Evolutionary conservation across 1,140 invertebrate genomes (phyloP).

Genomic region (Dendrolimus kikuchii): DNA sequence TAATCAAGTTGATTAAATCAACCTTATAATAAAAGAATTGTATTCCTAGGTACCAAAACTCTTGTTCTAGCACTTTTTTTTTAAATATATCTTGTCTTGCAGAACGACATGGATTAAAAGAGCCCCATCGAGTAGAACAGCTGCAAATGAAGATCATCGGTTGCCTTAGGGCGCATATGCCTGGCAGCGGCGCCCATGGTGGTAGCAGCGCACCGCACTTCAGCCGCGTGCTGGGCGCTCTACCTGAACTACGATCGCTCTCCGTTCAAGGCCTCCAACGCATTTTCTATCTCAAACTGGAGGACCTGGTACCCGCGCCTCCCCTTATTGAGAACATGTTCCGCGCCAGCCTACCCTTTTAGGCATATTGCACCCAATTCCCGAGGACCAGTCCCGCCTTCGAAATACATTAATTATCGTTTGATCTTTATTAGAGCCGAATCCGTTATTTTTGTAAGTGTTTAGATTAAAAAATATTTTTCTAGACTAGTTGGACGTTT

Average conservation of each 20-base stretch:
- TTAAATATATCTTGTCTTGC: constrained; percentile 38
- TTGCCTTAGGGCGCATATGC: constrained; percentile 94
- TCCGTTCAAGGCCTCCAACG: constrained; percentile 94
- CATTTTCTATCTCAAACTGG: constrained; percentile 94
- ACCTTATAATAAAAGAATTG: no score
- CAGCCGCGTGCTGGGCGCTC: constrained; percentile 90
- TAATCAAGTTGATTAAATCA: no score
- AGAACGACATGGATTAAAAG: constrained; percentile 94
- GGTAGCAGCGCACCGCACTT: constrained; percentile 92
- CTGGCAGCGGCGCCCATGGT: constrained; percentile 90
- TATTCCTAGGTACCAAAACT: no score
- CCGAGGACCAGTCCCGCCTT: constrained; percentile 60
- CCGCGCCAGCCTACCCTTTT: constrained; percentile 94
- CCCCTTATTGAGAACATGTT: constrained; percentile 96
- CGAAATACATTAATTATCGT: constrained; percentile 36
- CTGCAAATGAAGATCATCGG: constrained; percentile 96
- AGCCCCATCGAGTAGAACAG: constrained; percentile 93
- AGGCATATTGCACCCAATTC: constrained; percentile 41
- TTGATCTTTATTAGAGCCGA: constrained; percentile 43
- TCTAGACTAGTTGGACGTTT: constrained; percentile 54
- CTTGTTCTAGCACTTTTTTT: constrained; percentile 4
- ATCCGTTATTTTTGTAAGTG: constrained; percentile 68
- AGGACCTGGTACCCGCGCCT: constrained; percentile 92
- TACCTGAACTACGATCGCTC: constrained; percentile 92
- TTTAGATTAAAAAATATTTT: constrained; percentile 64